Evolutionary conservation across 30 jellyfish, hydroid and myxozoan species (phyloP), one percentile per base, ranked within the genome.

Genomic region (Pelagia noctiluca): DNA sequence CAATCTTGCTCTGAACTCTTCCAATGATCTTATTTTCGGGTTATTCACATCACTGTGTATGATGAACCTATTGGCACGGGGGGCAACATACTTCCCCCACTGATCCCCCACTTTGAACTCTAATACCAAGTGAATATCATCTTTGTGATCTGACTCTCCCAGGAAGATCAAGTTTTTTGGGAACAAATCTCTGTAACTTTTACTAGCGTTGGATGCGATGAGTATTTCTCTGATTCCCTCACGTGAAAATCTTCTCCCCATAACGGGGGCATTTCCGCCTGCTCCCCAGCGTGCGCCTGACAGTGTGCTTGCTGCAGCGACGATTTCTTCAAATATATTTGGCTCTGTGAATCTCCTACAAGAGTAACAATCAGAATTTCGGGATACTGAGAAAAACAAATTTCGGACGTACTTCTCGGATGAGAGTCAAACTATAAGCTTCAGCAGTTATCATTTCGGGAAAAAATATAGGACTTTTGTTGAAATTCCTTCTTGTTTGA

Each of bases 201-300:
- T 71, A 23, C 97, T 79, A 13, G 95, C 98, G 42, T 82, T 88
- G 50, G 98, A 88, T 37, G 90, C 98, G 1, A 92, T 76, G 0
- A 85, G 52, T 32, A 86, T 80, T 21, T 90, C 76, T 36, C 68
- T 49, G 16, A 86, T 72, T 18, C 98, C 98, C 63, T 92, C 98
- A n/a, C 72, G 34, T n/a, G 86, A 31, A 7, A 92, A 57, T 32
- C 98, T 32, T 18, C 76, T 82, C 61, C 96, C 81, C 35, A 92
- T 92, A 64, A 92, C 94, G 2, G 98, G 98, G 1, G 96, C 98
- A 86, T 92, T 92, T 50, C 98, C 98, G 16, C 98, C 98, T 13
- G 89, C 89, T 38, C 89, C 86, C 98, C 96, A 92, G 34, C 88
- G 65, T 1, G 71, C 85, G 5, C 82, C 90, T 10, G 85, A 81